Conservation (phyloP, 1,140 invertebrate species). For the Semibalanus balanoides region DNA sequence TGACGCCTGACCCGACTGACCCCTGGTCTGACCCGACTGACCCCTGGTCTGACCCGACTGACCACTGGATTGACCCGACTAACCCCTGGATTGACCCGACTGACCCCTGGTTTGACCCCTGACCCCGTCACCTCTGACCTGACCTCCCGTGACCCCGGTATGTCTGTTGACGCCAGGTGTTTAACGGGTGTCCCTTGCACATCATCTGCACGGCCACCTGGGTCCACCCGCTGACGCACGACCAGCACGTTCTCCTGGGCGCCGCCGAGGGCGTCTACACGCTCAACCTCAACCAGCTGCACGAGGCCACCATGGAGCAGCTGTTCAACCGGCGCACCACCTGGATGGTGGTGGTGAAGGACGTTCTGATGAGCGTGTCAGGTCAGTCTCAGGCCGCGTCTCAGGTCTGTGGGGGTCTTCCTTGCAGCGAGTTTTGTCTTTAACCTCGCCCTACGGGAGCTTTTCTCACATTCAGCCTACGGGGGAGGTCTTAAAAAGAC, state of each 20-base stretch:
- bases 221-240: conserved; percentile 93
- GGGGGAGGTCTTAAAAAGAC: too few relatives aligned
- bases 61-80: too few relatives aligned
- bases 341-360: conserved; percentile 98
- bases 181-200: conserved; percentile 91
- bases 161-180: conserved; percentile 49
- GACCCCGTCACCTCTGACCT: too few relatives aligned
- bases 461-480: too few relatives aligned
- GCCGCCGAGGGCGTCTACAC: conserved; percentile 98
- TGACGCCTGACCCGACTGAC: too few relatives aligned
- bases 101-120: too few relatives aligned
- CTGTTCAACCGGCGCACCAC: conserved; percentile 81
- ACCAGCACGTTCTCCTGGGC: conserved; percentile 89
- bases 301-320: conserved; percentile 95
- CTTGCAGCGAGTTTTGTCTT: too few relatives aligned
- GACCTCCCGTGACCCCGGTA: too few relatives aligned
- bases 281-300: conserved; percentile 90
- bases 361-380: conserved; percentile 92
- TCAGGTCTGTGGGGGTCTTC: background rate
- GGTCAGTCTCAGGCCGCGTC: conserved; percentile 36
- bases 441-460: too few relatives aligned
- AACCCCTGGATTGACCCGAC: too few relatives aligned
- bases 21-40: too few relatives aligned
- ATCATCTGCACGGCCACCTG: conserved; percentile 92
- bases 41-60: too few relatives aligned